A percentile compares a stretch with the other conserved stretches of the same genome.
Evolutionary conservation across 2,888 invertebrate species (phyloP).

Genomic region (Tetragnatha montana): DNA sequence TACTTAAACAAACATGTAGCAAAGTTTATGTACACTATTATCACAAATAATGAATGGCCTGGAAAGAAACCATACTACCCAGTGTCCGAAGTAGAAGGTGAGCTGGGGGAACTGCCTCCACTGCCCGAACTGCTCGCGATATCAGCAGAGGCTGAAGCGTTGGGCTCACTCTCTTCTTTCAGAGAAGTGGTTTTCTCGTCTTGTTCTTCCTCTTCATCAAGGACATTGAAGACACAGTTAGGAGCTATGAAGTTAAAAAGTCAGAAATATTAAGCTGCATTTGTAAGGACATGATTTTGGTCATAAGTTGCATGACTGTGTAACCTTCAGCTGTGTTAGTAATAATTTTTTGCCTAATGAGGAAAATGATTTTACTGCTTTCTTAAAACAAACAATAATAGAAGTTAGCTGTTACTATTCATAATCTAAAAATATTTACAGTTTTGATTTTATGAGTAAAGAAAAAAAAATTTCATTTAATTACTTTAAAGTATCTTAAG

Average conservation of each 20-base stretch:
- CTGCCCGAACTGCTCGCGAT: conserved; percentile 57
- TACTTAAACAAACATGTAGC: background rate
- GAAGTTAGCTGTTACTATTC: no score
- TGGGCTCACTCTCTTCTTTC: background rate
- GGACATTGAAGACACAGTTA: conserved; percentile 62
- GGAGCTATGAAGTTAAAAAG: conserved; percentile 37
- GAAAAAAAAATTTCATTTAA: no score
- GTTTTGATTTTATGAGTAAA: no score
- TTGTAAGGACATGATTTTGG: no score
- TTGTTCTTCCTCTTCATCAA: conserved; percentile 71
- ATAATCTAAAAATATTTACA: no score
- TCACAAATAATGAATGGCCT: background rate
- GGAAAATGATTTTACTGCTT: no score
- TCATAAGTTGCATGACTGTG: no score
- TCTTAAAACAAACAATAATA: no score
- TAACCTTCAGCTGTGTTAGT: no score
- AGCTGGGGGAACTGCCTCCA: conserved; percentile 59
- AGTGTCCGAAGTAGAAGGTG: conserved; percentile 64
- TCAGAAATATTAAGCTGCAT: background rate
- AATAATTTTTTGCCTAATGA: background rate
- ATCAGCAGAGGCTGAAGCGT: conserved; percentile 10
- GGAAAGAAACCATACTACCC: background rate
- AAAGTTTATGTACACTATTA: background rate
- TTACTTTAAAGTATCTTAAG: no score
- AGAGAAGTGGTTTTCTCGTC: conserved; percentile 46